These are phyloP conservation scores for Cantharis lateralis DNA, from an alignment of 2,888 invertebrate species.

Conservation along the genomic window DNA sequence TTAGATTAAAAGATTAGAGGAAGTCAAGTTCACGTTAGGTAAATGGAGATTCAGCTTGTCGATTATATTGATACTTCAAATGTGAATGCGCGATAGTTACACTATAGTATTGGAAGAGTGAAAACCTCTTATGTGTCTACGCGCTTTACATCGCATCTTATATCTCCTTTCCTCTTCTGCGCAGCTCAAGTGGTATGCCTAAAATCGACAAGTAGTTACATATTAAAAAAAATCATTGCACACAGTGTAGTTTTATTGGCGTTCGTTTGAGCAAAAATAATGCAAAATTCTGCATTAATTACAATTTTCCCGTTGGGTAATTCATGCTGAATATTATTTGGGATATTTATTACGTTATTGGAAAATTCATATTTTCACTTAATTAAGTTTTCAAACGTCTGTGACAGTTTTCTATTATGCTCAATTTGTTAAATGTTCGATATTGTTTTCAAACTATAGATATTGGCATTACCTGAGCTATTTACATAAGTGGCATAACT, in stretches of 20 bases:
- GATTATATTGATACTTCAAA: neutral
- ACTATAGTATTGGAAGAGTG: neutral
- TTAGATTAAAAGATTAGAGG: neutral
- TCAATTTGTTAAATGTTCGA: slow-evolving; percentile 12
- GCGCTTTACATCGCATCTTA: neutral
- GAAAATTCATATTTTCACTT: neutral
- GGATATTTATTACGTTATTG: neutral
- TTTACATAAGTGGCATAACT: slow-evolving; percentile 41
- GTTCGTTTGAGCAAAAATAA: neutral
- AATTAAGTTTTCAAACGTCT: neutral
- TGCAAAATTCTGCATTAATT: neutral
- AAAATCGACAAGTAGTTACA: neutral
- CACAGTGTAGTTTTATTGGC: neutral
- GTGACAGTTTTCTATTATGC: neutral
- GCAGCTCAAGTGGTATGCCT: neutral
- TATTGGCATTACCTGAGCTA: slow-evolving; percentile 27
- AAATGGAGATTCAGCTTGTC: neutral
- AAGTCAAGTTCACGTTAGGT: neutral
- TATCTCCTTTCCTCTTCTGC: neutral
- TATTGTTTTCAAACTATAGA: slow-evolving; percentile 29
- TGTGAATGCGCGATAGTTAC: neutral
- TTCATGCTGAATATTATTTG: neutral
- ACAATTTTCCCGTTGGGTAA: neutral
- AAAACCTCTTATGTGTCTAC: neutral
- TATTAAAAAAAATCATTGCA: neutral